Evolutionary conservation across 2,888 invertebrate genomes (phyloP), one percentile per base, ranked within the genome.

Genomic region (Dryobotodes eremita): DNA sequence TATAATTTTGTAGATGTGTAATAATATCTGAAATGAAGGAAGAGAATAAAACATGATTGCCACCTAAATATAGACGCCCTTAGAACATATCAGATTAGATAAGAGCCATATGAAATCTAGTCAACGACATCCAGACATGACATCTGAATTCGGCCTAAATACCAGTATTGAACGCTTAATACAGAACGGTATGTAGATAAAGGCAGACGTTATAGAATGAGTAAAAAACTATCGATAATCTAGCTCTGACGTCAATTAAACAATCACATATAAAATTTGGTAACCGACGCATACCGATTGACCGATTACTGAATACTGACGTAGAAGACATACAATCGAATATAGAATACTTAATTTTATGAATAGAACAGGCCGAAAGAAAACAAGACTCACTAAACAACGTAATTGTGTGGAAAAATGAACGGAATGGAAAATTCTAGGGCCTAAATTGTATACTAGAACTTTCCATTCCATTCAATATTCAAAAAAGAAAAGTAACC

Each of bases 11-110:
- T 76, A 74, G 65, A 66, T 69, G 50, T 74, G 75, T 86, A 79
- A 82, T 80, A 79, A 84, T 88, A 89, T 90, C 89, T 89, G 89
- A 66, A 87, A 90, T 75, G 11, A 61, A 80, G 36, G 62, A 70
- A 79, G 20, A 66, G 26, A 70, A 76, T 81, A 61, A 78, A 77
- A 53, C 69, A 66, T 50, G 73, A 72, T 65, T 68, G 65, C 15
- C 17, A 69, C 61, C 79, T 79, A 73, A 81, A 82, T 78, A 86
- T 70, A 82, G 75, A 66, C 53, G 72, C 68, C 72, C 71, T 80
- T 65, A 71, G 55, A 48, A 76, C 42, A 69, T 66, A 65, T 71
- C 48, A 59, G 88, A 82, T 82, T 73, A 82, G 82, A 83, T 87
- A 87, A 57, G 48, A 78, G 36, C 55, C n/a, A 55, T 77, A 79